phyloP scores from a whole-genome alignment of 23 tunicate genomes.

The Styela plicata region DNA sequence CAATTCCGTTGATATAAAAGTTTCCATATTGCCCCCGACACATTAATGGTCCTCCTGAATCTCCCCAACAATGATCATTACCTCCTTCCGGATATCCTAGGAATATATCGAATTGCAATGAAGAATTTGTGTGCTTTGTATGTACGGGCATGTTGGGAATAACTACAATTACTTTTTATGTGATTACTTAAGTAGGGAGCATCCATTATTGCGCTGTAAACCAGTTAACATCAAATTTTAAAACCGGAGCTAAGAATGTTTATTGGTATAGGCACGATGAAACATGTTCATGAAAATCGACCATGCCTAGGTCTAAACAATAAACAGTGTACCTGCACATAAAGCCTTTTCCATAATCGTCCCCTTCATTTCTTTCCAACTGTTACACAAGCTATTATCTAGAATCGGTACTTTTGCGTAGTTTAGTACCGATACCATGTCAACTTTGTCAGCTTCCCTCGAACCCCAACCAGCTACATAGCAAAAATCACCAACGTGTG shows the following conservation, averaged over 20 bases:
- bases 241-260: too few relatives aligned
- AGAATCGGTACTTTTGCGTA: slow-evolving; percentile 35
- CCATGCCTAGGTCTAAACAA: too few relatives aligned
- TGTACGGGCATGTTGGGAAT: too few relatives aligned
- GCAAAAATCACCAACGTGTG: slow-evolving; percentile 29
- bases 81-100: slow-evolving; percentile 23
- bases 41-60: slow-evolving; percentile 29
- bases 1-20: slow-evolving; percentile 30
- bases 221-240: too few relatives aligned
- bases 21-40: slow-evolving; percentile 28
- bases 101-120: too few relatives aligned
- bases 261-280: too few relatives aligned
- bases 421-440: background rate
- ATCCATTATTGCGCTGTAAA: too few relatives aligned
- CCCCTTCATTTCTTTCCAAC: slow-evolving; percentile 35
- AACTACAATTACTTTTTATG: too few relatives aligned
- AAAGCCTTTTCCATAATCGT: slow-evolving; percentile 25
- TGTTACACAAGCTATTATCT: slow-evolving; percentile 12
- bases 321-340: slow-evolving; percentile 17
- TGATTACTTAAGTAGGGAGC: too few relatives aligned
- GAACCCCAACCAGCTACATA: slow-evolving; percentile 37
- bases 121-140: too few relatives aligned
- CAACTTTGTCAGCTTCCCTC: background rate
- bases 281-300: too few relatives aligned
- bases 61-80: slow-evolving; percentile 31